Conservation (phyloP, 1,140 invertebrate genomes). For the Patella vulgata region DNA sequence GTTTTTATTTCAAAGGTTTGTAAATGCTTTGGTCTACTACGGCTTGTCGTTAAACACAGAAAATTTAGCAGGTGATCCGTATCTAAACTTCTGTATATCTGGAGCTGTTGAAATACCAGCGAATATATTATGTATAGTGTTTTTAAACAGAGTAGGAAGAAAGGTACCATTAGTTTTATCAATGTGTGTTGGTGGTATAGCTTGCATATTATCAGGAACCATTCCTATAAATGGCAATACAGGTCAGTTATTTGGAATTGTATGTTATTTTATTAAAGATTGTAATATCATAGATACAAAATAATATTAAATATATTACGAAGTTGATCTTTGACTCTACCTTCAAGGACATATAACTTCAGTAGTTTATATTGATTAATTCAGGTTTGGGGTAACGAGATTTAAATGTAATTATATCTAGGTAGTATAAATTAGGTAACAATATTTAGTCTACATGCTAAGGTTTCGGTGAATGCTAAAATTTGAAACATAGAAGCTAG, state of each 20-base stretch:
- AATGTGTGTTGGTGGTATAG: slow-evolving; percentile 76
- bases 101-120: slow-evolving; percentile 82
- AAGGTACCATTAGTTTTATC: slow-evolving; percentile 76
- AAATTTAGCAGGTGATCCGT: slow-evolving; percentile 79
- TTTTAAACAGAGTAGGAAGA: slow-evolving; percentile 48
- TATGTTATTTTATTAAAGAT: no score
- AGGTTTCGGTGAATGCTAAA: no score
- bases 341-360: no score
- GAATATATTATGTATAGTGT: slow-evolving; percentile 71
- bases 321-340: no score
- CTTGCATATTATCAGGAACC: slow-evolving; percentile 46
- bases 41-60: slow-evolving; percentile 83
- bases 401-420: no score
- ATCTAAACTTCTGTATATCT: slow-evolving; percentile 80
- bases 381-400: no score
- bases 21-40: slow-evolving; percentile 83
- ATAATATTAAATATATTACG: no score
- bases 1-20: slow-evolving; percentile 73
- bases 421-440: no score
- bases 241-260: not conserved
- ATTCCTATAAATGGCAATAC: slow-evolving; percentile 13
- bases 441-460: no score
- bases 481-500: no score
- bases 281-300: no score
- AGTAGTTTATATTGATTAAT: no score